Evolutionary conservation across 1,140 invertebrate genomes (phyloP).

Genomic region (Sminthurides bifidus): DNA sequence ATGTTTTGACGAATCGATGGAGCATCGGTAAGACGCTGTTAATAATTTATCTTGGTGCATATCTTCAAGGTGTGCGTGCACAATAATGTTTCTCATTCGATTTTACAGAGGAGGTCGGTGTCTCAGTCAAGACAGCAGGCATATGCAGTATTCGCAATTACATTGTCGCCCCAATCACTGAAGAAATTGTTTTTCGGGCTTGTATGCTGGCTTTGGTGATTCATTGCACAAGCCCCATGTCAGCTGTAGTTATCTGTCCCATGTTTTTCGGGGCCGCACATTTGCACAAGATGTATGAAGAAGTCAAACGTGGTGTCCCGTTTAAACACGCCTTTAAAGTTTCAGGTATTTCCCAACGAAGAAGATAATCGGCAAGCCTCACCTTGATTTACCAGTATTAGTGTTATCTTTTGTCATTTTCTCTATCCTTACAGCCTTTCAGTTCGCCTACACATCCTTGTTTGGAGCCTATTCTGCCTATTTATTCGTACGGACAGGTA

Average conservation of each 20-base stretch:
- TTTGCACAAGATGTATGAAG: slow-evolving; percentile 80
- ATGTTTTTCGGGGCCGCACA: slow-evolving; percentile 87
- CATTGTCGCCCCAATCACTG: slow-evolving; percentile 80
- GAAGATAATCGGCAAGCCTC: slow-evolving; percentile 8
- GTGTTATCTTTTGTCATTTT: slow-evolving; percentile 16
- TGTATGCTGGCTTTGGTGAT: slow-evolving; percentile 85
- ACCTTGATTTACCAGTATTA: not conserved
- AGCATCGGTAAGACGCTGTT: not conserved
- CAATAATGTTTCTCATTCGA: slow-evolving; percentile 23
- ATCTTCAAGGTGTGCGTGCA: not conserved
- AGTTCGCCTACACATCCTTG: slow-evolving; percentile 78
- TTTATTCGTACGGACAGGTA: slow-evolving; percentile 55
- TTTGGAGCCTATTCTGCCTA: slow-evolving; percentile 90
- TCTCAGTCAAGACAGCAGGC: slow-evolving; percentile 50
- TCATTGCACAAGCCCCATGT: slow-evolving; percentile 61
- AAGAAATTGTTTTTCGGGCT: slow-evolving; percentile 87
- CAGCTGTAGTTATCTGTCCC: slow-evolving; percentile 70
- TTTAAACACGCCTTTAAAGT: slow-evolving; percentile 53
- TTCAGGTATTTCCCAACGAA: too few relatives aligned
- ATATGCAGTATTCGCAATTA: slow-evolving; percentile 78
- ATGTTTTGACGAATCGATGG: slow-evolving; percentile 48
- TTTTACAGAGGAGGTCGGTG: slow-evolving; percentile 56
- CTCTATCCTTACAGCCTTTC: slow-evolving; percentile 53
- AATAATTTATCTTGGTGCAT: not conserved
- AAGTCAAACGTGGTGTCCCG: slow-evolving; percentile 46